Evolutionary conservation across 2,797 vertebrate species (phyloP).

Genomic region (Gephyroberyx darwinii): DNA sequence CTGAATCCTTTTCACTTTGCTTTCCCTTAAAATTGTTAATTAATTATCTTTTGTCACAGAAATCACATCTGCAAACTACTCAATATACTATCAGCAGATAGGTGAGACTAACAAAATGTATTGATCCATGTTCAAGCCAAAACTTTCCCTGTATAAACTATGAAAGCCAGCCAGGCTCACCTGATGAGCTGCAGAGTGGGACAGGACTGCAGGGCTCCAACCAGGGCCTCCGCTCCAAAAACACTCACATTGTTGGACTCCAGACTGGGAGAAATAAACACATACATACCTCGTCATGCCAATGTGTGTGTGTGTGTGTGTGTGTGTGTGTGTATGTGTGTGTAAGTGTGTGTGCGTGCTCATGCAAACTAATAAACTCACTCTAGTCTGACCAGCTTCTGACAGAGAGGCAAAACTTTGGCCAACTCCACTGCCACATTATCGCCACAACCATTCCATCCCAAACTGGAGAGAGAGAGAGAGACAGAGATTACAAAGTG

Average conservation of each 20-base stretch:
- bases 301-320: neutral
- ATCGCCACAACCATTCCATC: constrained; percentile 89
- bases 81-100: neutral
- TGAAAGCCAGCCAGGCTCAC: constrained; percentile 68
- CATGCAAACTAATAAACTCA: constrained; percentile 75
- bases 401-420: constrained; percentile 79
- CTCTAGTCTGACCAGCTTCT: constrained; percentile 85
- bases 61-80: too few species aligned
- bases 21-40: too few species aligned
- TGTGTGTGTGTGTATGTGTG: neutral
- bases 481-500: too few species aligned
- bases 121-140: neutral
- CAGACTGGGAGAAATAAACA: constrained; percentile 77
- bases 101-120: neutral
- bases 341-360: neutral
- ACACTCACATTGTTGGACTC: constrained; percentile 86
- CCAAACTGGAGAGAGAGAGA: constrained; percentile 76
- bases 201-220: constrained; percentile 74
- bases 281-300: constrained; percentile 1
- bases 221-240: constrained; percentile 79
- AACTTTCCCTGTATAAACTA: neutral
- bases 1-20: too few species aligned
- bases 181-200: constrained; percentile 82
- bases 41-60: too few species aligned
- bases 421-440: constrained; percentile 80